Conservation (phyloP, 2,797 vertebrate species). For the Urosaurus nigricauda region DNA sequence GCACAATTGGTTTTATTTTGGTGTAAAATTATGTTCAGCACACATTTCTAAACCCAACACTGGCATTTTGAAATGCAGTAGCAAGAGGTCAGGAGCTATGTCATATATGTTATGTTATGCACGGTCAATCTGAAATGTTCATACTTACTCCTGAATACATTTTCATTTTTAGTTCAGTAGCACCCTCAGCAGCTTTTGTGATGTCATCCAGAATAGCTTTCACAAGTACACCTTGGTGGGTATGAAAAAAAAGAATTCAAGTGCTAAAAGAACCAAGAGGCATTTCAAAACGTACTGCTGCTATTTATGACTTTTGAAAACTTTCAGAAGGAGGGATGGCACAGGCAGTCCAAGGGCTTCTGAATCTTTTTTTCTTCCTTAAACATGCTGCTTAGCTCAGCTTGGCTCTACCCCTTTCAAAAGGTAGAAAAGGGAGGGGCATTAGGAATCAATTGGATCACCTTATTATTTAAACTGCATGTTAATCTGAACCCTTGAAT, state of each 20-base stretch:
- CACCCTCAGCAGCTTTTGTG: rapidly evolving
- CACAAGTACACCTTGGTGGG: constrained; percentile 26
- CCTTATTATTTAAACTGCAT: no score
- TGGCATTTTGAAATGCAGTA: background rate
- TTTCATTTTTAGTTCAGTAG: background rate
- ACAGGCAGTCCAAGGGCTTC: no score
- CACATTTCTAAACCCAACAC: background rate
- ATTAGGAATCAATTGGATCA: no score
- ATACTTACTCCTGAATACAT: constrained; percentile 43
- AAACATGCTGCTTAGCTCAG: no score
- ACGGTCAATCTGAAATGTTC: background rate
- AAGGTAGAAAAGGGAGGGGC: no score
- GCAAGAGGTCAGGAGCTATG: background rate
- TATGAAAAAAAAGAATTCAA: background rate
- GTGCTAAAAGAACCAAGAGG: background rate
- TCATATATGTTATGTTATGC: no score
- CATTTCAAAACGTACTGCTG: background rate
- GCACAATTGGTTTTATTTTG: no score
- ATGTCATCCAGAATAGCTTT: constrained; percentile 18
- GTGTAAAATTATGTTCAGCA: no score
- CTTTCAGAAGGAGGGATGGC: no score
- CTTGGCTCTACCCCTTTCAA: no score
- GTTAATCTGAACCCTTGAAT: no score
- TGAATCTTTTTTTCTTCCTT: no score
- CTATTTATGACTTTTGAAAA: background rate